These are phyloP conservation scores for Pyrocephalus nanus DNA, from an alignment of 2,797 vertebrate species.

Conservation along the genomic window DNA sequence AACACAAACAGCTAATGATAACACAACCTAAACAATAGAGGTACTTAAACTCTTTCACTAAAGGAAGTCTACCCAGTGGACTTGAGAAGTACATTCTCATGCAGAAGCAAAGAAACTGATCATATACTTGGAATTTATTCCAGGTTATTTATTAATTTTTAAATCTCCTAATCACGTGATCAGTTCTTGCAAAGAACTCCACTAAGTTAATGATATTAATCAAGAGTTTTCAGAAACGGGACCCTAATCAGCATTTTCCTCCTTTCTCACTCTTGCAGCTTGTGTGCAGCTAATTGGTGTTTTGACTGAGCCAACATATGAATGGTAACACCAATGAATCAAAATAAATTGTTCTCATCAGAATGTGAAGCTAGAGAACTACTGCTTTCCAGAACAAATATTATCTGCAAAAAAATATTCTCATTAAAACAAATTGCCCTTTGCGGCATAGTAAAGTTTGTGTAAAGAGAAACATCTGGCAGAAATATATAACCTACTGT, in stretches of 20 bases:
- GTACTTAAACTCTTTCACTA: neutral
- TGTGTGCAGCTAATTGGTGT: conserved; percentile 64
- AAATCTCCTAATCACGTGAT: neutral
- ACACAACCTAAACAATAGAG: neutral
- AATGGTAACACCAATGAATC: conserved; percentile 68
- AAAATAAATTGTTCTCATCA: conserved; percentile 75
- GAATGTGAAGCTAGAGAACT: conserved; percentile 64
- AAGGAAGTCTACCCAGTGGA: neutral
- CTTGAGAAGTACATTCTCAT: neutral
- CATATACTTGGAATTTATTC: neutral
- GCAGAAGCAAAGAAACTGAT: neutral
- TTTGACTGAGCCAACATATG: conserved; percentile 65
- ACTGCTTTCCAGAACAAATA: conserved; percentile 72
- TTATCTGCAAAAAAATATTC: conserved; percentile 70
- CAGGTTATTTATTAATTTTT: neutral
- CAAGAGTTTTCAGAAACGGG: neutral
- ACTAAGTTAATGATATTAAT: neutral
- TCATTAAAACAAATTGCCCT: conserved; percentile 74
- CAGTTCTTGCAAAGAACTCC: neutral
- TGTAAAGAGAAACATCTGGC: conserved; percentile 75
- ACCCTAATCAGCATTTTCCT: neutral
- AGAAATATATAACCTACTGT: conserved; percentile 60
- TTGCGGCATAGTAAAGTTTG: conserved; percentile 67
- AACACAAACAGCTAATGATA: neutral
- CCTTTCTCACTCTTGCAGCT: conserved; percentile 20